Evolutionary conservation across 2,888 invertebrate species (phyloP).

Genomic region (Tipula vernalis): DNA sequence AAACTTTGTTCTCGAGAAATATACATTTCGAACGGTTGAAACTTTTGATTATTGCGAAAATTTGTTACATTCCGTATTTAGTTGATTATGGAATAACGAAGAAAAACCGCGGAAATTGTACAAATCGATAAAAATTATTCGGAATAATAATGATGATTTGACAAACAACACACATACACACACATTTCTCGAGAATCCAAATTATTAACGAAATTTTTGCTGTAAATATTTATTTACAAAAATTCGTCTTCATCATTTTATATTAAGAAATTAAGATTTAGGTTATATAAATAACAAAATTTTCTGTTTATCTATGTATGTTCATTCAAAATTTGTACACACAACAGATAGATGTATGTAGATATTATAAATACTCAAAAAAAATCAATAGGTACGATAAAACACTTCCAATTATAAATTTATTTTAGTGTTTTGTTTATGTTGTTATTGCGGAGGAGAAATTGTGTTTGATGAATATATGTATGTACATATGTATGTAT

Average conservation of each 20-base stretch:
- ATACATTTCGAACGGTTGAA: background rate
- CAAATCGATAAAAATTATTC: background rate
- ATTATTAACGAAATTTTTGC: background rate
- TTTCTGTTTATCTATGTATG: background rate
- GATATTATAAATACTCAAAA: background rate
- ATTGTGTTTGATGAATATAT: background rate
- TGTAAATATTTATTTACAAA: constrained; percentile 4
- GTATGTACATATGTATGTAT: background rate
- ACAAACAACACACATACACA: background rate
- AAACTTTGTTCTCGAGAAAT: background rate
- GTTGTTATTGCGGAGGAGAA: background rate
- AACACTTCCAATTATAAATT: background rate
- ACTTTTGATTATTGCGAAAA: background rate
- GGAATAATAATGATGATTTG: background rate
- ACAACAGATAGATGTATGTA: background rate
- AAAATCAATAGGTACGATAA: background rate
- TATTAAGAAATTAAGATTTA: background rate
- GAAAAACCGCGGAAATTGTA: background rate
- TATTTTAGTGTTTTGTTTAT: background rate
- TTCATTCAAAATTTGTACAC: background rate
- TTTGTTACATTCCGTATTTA: background rate
- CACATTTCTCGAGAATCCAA: background rate
- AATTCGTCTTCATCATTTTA: background rate
- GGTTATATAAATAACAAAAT: background rate
- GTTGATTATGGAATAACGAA: background rate